phyloP scores from a whole-genome alignment of 2,113 vertebrate species.

The Neolamprologus ventralis region DNA sequence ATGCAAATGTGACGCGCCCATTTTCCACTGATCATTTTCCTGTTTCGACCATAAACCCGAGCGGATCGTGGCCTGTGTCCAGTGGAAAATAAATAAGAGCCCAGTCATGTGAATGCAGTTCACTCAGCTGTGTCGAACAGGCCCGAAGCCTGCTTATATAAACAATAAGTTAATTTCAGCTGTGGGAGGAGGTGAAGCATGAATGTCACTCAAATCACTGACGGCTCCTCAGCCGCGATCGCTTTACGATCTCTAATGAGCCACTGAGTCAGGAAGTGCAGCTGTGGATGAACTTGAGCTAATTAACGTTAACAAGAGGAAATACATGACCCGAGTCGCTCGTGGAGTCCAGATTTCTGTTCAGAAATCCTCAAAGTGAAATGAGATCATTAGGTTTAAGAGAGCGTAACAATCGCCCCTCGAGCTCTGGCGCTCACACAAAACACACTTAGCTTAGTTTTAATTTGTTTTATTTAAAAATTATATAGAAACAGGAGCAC shows the following conservation, averaged over 20 bases:
- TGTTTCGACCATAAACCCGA: not conserved
- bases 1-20: not conserved
- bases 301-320: not conserved
- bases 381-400: not conserved
- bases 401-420: not conserved
- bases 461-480: conserved; percentile 57
- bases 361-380: not conserved
- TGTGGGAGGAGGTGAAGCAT: not conserved
- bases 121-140: not conserved
- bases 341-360: not conserved
- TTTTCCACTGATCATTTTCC: not conserved
- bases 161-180: not conserved
- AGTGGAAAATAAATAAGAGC: not conserved
- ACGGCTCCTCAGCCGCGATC: not conserved
- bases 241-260: not conserved
- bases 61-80: not conserved
- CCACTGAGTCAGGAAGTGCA: not conserved
- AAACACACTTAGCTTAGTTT: not conserved
- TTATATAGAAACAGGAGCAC: conserved; percentile 43
- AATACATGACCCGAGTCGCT: not conserved
- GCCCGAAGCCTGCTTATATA: not conserved
- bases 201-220: not conserved
- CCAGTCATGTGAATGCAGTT: not conserved
- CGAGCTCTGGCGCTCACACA: not conserved
- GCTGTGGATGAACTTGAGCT: not conserved